Evolutionary conservation across 2,888 invertebrate species (phyloP).

Genomic region (Eristalis pertinax): DNA sequence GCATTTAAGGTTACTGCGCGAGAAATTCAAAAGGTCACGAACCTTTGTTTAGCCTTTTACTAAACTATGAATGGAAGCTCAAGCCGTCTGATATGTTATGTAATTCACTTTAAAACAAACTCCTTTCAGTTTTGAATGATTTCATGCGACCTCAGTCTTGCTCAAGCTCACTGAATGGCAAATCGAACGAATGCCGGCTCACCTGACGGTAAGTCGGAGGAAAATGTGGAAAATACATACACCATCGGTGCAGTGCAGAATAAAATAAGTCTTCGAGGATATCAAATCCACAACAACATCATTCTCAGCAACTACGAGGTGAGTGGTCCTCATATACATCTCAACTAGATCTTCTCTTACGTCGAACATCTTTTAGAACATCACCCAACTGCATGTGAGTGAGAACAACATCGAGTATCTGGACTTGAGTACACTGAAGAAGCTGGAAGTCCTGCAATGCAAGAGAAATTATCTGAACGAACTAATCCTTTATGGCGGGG

Average conservation of each 20-base stretch:
- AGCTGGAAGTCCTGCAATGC: conserved; percentile 89
- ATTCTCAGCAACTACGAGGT: conserved; percentile 93
- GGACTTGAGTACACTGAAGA: conserved; percentile 90
- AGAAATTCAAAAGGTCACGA: too few relatives aligned
- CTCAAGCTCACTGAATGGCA: neutral
- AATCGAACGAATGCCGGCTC: conserved; percentile 4
- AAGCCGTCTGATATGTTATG: too few relatives aligned
- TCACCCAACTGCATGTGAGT: conserved; percentile 91
- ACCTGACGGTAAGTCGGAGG: conserved; percentile 5
- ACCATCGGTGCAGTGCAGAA: conserved; percentile 83
- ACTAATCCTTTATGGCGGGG: conserved; percentile 89
- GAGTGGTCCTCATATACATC: conserved; percentile 74
- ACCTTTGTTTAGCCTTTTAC: too few relatives aligned
- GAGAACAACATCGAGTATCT: conserved; percentile 92
- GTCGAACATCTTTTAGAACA: conserved; percentile 84
- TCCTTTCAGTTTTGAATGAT: neutral
- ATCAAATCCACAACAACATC: conserved; percentile 91
- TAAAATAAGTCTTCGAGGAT: conserved; percentile 89
- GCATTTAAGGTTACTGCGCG: too few relatives aligned
- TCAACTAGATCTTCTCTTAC: neutral
- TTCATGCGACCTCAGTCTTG: neutral
- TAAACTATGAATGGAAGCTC: too few relatives aligned
- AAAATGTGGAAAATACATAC: neutral
- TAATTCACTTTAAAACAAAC: neutral
- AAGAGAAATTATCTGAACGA: conserved; percentile 89